phyloP scores from a whole-genome alignment of 2,113 vertebrate species.

The Oenanthe melanoleuca region DNA sequence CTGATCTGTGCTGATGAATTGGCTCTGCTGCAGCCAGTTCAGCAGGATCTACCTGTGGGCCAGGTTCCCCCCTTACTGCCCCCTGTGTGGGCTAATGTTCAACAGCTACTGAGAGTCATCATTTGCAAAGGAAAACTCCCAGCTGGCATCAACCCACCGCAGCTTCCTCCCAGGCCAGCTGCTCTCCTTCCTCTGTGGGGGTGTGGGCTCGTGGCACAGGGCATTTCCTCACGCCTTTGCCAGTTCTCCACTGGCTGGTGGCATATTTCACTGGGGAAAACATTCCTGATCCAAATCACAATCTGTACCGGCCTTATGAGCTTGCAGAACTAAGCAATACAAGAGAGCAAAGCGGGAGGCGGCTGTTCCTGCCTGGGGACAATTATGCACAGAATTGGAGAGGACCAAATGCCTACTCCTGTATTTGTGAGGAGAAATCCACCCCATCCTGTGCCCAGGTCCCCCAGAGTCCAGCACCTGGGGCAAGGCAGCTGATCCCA shows the following conservation, averaged over 20 bases:
- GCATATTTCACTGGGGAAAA: background rate
- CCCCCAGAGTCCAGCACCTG: background rate
- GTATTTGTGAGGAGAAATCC: background rate
- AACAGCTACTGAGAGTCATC: background rate
- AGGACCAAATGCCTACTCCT: background rate
- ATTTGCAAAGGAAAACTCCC: background rate
- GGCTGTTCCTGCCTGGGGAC: background rate
- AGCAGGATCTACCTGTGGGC: background rate
- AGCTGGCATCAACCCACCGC: background rate
- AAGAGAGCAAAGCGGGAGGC: background rate
- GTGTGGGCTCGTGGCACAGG: background rate
- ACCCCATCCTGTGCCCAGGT: fast-evolving
- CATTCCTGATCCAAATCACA: background rate
- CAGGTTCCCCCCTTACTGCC: background rate
- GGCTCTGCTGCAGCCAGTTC: background rate
- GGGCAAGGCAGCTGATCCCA: background rate
- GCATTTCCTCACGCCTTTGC: background rate
- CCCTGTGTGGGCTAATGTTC: background rate
- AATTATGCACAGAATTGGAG: background rate
- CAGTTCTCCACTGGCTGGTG: background rate
- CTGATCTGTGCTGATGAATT: background rate
- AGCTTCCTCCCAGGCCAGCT: background rate
- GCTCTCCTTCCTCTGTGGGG: background rate
- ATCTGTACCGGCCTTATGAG: background rate
- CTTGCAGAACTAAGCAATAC: background rate